A percentile compares a stretch with the other conserved stretches of the same genome.
Conservation (phyloP, 2,797 vertebrate genomes). For the Danio kyathit region DNA sequence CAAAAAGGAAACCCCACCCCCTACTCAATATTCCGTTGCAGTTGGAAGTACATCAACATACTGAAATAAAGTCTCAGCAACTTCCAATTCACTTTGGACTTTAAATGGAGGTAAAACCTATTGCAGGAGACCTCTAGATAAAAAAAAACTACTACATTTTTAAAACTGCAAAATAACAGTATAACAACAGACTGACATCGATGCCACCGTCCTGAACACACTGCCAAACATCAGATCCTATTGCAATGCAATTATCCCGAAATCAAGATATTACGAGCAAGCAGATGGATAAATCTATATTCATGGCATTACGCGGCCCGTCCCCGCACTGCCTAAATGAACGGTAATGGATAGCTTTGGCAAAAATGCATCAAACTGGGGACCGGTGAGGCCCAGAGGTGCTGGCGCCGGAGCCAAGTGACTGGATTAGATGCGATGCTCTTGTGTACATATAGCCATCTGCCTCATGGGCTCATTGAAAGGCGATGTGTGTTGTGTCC, state of each 20-base stretch:
- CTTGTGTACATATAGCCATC: conserved; percentile 44
- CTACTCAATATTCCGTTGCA: too few relatives aligned
- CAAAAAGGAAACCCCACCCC: too few relatives aligned
- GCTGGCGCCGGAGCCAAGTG: conserved; percentile 4
- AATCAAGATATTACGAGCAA: conserved; percentile 31
- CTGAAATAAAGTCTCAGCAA: too few relatives aligned
- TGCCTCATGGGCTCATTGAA: conserved; percentile 44
- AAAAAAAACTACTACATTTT: too few relatives aligned
- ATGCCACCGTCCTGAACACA: background rate
- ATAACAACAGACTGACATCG: background rate
- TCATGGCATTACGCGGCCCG: conserved; percentile 21
- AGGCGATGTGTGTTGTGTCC: conserved; percentile 17
- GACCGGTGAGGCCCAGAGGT: conserved; percentile 5
- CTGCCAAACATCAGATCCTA: conserved; percentile 20
- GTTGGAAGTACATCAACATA: too few relatives aligned
- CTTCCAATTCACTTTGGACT: too few relatives aligned
- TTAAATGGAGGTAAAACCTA: too few relatives aligned
- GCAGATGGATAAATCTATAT: conserved; percentile 52
- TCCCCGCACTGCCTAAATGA: conserved; percentile 21
- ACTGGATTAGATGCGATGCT: conserved; percentile 35
- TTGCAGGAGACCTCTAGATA: too few relatives aligned
- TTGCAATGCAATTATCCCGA: conserved; percentile 22
- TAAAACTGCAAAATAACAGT: background rate
- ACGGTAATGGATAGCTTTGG: conserved; percentile 46
- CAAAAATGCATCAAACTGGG: conserved; percentile 6